These are phyloP conservation scores for Balearica regulorum DNA, from an alignment of 2,797 vertebrate species.

Conservation along the genomic window DNA sequence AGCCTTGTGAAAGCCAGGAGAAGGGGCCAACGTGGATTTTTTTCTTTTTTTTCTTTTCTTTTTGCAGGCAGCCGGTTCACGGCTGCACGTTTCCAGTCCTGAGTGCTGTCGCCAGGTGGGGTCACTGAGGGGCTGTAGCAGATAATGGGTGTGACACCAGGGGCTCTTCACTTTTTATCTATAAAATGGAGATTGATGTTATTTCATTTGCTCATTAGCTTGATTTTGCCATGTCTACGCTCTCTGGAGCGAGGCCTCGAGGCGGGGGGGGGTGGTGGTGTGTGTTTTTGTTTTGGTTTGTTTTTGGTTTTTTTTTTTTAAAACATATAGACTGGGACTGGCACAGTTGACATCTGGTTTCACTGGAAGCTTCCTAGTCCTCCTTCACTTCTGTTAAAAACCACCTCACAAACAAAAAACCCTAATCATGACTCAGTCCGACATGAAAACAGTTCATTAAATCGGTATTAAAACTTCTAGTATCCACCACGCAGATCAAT, in stretches of 20 bases:
- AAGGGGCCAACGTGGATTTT: neutral
- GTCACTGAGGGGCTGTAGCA: neutral
- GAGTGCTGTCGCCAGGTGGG: neutral
- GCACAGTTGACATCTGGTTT: neutral
- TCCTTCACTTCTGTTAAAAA: neutral
- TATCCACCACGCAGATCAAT: neutral
- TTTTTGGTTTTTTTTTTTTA: neutral
- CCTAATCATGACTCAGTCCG: neutral
- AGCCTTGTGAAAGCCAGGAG: neutral
- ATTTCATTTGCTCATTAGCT: neutral
- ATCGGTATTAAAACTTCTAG: neutral
- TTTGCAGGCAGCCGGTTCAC: neutral
- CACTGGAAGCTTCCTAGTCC: neutral
- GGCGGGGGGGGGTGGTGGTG: neutral
- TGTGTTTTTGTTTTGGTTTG: neutral
- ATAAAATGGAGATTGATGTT: neutral
- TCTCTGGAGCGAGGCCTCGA: neutral
- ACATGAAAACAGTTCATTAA: neutral
- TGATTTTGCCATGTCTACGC: neutral
- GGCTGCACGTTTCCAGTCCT: neutral
- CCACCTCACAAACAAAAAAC: neutral
- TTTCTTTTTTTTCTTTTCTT: neutral
- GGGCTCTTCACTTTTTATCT: neutral
- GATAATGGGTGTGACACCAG: neutral
- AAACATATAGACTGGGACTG: neutral